A percentile compares a stretch with the other conserved stretches of the same genome.
Conservation (phyloP, 2,797 vertebrate species). For the Kryptolebias ocellatus region DNA sequence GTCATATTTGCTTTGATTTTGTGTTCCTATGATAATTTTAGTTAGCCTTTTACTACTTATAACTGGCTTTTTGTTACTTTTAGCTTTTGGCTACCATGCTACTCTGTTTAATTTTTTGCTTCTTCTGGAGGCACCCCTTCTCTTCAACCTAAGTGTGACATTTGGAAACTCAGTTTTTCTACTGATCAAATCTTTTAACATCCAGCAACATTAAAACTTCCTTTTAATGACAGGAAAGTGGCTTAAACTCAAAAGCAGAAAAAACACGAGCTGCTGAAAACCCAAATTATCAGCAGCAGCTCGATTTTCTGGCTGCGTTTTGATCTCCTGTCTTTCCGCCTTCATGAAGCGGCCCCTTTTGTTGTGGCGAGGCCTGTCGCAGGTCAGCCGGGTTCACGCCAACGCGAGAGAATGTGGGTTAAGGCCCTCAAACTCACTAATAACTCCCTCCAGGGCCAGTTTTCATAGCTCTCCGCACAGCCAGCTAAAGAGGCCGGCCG, state of each 20-base stretch:
- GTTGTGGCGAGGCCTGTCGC: slow-evolving; percentile 51
- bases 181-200: neutral
- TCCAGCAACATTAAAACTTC: slow-evolving; percentile 4
- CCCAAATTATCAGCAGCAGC: slow-evolving; percentile 12
- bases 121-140: too few relatives aligned
- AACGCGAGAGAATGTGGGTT: slow-evolving; percentile 21
- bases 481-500: slow-evolving; percentile 31
- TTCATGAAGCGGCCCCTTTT: slow-evolving; percentile 36
- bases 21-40: too few relatives aligned
- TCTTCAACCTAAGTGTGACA: too few relatives aligned
- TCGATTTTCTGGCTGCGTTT: slow-evolving; percentile 8
- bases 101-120: too few relatives aligned
- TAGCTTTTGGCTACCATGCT: too few relatives aligned
- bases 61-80: too few relatives aligned
- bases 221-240: slow-evolving; percentile 26
- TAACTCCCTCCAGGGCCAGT: slow-evolving; percentile 27
- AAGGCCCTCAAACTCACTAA: slow-evolving; percentile 43
- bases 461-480: slow-evolving; percentile 42
- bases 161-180: too few relatives aligned
- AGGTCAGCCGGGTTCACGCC: slow-evolving; percentile 54
- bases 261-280: slow-evolving; percentile 32
- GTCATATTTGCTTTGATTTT: too few relatives aligned
- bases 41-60: too few relatives aligned
- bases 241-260: slow-evolving; percentile 12
- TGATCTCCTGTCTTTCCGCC: slow-evolving; percentile 23